Base-by-base conservation (phyloP, 2,888 invertebrate genomes). In the Hirtodrosophila duncani region DNA sequence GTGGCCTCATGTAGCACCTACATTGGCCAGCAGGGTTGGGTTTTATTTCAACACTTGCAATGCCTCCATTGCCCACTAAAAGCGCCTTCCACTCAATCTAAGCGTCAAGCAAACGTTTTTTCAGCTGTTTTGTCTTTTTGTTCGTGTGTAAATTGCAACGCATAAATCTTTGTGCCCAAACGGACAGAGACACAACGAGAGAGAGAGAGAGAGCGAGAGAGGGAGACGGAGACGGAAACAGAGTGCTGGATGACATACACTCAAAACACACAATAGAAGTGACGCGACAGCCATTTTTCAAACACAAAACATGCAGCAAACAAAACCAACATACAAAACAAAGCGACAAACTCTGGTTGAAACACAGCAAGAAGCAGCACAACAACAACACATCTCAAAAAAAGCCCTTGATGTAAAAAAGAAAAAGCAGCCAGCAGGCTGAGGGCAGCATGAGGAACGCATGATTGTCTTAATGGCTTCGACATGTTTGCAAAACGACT, bases 401-500 rank as follows among this genome's bases (percentile, higher is more conserved):
- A 51, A 46, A 55, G 37, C 51, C 51, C 69, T 59, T 68, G 69
- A 57, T 53, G 61, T 36, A 43, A 33, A 42, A 38, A n/a, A n/a
- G 20, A 38, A 20, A 33, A 27, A 23, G 21, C 9, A 24, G 41
- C 8, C 11, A 11, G 43, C 42, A 26, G 37, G 31, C 11, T 20
- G 26, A 7, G 11, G 11, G 24, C 10, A 20, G 39, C 39, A 10
- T 49, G 48, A 44, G 51, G 52, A 69, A 80, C 72, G 69, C 79
- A 77, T 81, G 82, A 77, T 77, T 75, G 74, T 75, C 81, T 81
- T 74, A 74, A 74, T 74, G 74, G 74, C 81, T 81, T 78, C 81
- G 77, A 77, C 77, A 77, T 77, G 77, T 77, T 77, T 81, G 80
- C 81, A 81, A 81, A 77, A 77, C 77, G 77, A 77, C 81, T 81